Evolutionary conservation across 2,888 invertebrate species (phyloP), one percentile per base, ranked within the genome.

Genomic region (Eupithecia subfuscata): DNA sequence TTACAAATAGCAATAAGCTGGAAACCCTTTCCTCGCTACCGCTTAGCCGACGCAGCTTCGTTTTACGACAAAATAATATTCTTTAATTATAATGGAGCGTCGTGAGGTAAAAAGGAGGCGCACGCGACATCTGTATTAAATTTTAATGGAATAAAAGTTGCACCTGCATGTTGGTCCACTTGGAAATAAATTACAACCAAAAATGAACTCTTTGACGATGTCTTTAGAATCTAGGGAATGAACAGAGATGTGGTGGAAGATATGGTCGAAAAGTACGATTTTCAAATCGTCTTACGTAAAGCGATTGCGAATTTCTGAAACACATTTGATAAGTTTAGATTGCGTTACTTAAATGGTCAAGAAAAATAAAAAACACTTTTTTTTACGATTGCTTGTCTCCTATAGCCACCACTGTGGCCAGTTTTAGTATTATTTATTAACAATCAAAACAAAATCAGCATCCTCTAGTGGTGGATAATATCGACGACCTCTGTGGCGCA

Each of bases 71-170:
- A 92, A 93, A 93, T 94, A 92, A 93, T 93, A 92, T 91, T 91
- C 91, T 91, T 93, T 93, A 93, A 94, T 94, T 93, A 92, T 92
- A 93, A 91, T 91, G 92, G 89, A 90, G 91, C 90, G 89, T 91
- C 87, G 88, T 85, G 84, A 86, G 87, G 90, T 90, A 92, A 93
- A 92, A 92, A 93, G 89, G 88, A 90, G 87, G 88, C 89, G 89
- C 93, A 93, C 92, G 91, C 93, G 94, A 94, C 93, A 92, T 91
- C 92, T 94, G 93, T 93, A 93, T 94, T 92, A 93, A 94, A 92
- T 89, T 92, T 93, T 92, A 94, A 94, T 94, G 92, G 90, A 91
- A 91, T 87, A 90, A 88, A 25, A 81, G 84, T 86, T 90, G 94
- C 94, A 94, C 93, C 94, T 94, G 94, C 94, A 65, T 37, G 40